Evolutionary conservation across 2,797 vertebrate species (phyloP).

Genomic region (Chaetophractus vellerosus): DNA sequence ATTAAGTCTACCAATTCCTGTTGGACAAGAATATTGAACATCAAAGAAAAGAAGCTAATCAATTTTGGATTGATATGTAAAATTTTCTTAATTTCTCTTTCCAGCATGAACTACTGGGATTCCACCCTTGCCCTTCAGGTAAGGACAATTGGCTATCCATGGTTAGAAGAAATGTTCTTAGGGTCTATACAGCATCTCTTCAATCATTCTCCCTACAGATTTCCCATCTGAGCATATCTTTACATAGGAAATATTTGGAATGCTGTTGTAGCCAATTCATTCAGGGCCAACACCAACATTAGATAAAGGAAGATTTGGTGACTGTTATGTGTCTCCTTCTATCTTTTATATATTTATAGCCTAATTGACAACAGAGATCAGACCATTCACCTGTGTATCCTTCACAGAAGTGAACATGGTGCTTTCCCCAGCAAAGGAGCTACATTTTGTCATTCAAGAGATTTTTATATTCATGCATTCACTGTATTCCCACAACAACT

Average conservation of each 20-base stretch:
- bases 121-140: not conserved
- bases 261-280: not conserved
- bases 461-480: not conserved
- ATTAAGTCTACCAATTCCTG: not conserved
- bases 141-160: not conserved
- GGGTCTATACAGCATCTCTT: not conserved
- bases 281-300: not conserved
- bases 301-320: not conserved
- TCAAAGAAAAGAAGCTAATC: conserved; percentile 6
- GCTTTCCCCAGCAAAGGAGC: not conserved
- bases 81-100: not conserved
- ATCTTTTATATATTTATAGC: not conserved
- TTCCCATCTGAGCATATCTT: not conserved
- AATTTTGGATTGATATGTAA: not conserved
- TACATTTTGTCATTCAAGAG: not conserved
- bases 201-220: not conserved
- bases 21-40: not conserved
- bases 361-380: not conserved
- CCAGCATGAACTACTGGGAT: not conserved
- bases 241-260: not conserved
- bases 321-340: not conserved
- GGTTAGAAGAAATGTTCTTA: not conserved
- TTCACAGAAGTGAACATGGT: not conserved
- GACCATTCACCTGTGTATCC: not conserved
- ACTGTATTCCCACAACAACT: not conserved